Conservation (phyloP, 2,113 vertebrate species). For the Corvus moneduloides region DNA sequence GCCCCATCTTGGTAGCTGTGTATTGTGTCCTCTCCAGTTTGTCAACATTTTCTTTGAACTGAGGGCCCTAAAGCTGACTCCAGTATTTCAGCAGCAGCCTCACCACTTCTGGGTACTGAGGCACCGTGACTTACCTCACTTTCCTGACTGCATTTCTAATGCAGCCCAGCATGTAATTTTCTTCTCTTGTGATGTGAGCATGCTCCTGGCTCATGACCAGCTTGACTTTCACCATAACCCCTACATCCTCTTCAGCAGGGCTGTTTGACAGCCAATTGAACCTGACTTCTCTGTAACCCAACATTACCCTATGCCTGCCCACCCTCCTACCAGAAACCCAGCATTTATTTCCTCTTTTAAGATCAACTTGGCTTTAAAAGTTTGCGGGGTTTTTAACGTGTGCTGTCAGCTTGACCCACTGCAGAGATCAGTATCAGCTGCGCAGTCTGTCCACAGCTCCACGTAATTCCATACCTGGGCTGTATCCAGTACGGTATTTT, state of each 20-base stretch:
- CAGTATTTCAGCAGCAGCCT: not conserved
- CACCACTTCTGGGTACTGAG: not conserved
- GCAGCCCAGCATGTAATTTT: not conserved
- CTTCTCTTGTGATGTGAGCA: not conserved
- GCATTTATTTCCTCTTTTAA: not conserved
- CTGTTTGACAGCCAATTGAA: not conserved
- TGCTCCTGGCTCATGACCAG: not conserved
- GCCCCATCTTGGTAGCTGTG: too few relatives aligned
- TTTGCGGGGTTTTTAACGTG: not conserved
- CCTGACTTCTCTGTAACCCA: not conserved
- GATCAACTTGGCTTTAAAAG: not conserved
- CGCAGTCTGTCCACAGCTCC: not conserved
- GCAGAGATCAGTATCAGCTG: not conserved
- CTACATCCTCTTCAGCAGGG: not conserved
- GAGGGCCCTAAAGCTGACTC: not conserved
- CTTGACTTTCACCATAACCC: not conserved
- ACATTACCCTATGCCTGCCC: not conserved
- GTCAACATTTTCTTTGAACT: not conserved
- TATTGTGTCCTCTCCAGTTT: not conserved
- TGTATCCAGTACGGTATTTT: not conserved
- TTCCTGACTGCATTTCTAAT: not conserved
- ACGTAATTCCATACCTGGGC: fast-evolving
- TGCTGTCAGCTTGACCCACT: not conserved
- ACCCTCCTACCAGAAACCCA: not conserved
- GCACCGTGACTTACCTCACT: not conserved